Base-by-base conservation (phyloP, 2,888 invertebrate genomes). In the Ochropleura leucogaster region DNA sequence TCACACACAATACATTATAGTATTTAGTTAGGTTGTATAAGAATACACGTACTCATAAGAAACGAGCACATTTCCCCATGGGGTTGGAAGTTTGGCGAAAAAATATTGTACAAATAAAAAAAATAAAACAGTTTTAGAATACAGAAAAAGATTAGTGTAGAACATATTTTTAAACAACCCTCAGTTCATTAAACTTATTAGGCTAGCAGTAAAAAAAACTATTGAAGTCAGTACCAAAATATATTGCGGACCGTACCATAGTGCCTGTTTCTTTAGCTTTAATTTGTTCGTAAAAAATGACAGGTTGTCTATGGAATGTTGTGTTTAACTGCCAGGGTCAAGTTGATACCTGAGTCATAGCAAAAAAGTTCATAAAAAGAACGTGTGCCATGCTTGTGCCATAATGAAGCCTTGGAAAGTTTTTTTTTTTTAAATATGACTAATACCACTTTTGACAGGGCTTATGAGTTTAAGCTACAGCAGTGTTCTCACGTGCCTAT, bases 281-380 rank as follows among this genome's bases (percentile, higher is more conserved):
- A 51, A 46, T 51, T 63, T 57, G 0, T 69, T 69, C 10, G 8
- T 3, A 40, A 51, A 63, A 49, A 30, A 63, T 16, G 9, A 64
- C 51, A n/a, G 42, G 9, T 46, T 53, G 46, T 70, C 63, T 77
- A 4, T 70, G 70, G 64, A 64, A 77, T 77, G 47, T 67, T 16
- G 0, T 46, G 14, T 70, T 46, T 74, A 76, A 47, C 30, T 47
- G 5, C 51, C 64, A 59, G 57, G 40, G 57, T 46, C 69, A 57
- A 12, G 16, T 51, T 57, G 1, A 9, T 69, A 40, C 10, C 77
- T 70, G 78, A 77, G 42, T 77, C 71, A 75, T 42, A 53, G 57
- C 16, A 47, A 70, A 76, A 64, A 10, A 46, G 0, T 8, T 0
- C 55, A 51, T 51, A 12, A 4, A 51, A 64, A 12, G 12, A 68